phyloP scores from a whole-genome alignment of 2,888 invertebrate genomes.

The Sinodicranocentrus sp. region DNA sequence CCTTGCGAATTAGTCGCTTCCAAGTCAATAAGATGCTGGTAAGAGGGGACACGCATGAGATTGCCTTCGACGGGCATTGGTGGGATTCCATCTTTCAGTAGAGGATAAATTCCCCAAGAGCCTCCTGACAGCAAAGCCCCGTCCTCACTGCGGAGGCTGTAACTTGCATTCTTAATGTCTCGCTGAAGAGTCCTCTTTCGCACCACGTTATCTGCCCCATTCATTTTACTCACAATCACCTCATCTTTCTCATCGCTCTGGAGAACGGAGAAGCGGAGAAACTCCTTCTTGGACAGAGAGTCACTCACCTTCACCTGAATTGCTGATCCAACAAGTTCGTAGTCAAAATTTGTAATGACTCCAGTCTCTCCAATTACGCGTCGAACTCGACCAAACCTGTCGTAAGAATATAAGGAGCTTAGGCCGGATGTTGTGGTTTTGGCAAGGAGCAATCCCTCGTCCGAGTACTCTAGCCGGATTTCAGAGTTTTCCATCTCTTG shows the following conservation, averaged over 20 bases:
- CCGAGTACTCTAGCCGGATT: constrained; percentile 93
- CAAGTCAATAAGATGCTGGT: constrained; percentile 71
- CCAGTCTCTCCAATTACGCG: constrained; percentile 78
- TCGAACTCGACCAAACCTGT: constrained; percentile 83
- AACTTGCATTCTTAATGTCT: constrained; percentile 75
- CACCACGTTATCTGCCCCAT: constrained; percentile 68
- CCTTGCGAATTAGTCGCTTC: constrained; percentile 60
- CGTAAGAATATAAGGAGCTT: constrained; percentile 79
- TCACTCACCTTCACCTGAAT: constrained; percentile 74
- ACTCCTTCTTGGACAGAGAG: constrained; percentile 71
- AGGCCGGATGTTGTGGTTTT: constrained; percentile 76
- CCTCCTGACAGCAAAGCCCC: constrained; percentile 73
- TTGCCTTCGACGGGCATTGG: constrained; percentile 75
- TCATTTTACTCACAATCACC: constrained; percentile 72
- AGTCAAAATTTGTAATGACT: constrained; percentile 74
- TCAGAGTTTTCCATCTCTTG: constrained; percentile 92
- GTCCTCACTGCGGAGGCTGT: constrained; percentile 72
- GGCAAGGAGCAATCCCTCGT: constrained; percentile 86
- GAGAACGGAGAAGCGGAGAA: constrained; percentile 72
- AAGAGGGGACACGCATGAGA: constrained; percentile 75
- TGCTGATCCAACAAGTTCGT: constrained; percentile 70
- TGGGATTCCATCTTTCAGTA: constrained; percentile 70
- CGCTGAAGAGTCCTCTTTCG: constrained; percentile 70
- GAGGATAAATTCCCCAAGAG: constrained; percentile 75
- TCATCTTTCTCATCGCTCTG: constrained; percentile 74